A percentile compares a stretch with the other conserved stretches of the same genome.
phyloP scores from a whole-genome alignment of 2,888 invertebrate species.

The Tenthredo scrophulariae region DNA sequence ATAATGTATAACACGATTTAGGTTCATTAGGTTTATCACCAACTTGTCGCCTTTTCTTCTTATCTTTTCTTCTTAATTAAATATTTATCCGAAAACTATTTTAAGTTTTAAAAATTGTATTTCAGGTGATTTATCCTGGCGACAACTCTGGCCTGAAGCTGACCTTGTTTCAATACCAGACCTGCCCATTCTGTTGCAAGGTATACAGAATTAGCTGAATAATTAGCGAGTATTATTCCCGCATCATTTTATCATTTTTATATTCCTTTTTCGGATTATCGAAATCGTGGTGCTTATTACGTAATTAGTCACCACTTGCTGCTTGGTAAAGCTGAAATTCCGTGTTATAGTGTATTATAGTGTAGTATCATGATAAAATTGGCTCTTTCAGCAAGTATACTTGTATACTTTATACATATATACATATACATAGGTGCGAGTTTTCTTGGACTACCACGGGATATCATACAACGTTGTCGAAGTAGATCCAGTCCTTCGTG shows the following conservation, averaged over 20 bases:
- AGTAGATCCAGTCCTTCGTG: conserved; percentile 96
- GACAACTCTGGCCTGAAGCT: conserved; percentile 88
- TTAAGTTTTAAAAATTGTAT: conserved; percentile 60
- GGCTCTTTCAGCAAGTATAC: conserved; percentile 3
- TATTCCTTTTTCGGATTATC: neutral
- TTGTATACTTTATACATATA: neutral
- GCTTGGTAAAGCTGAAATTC: neutral
- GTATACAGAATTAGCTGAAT: conserved; percentile 74
- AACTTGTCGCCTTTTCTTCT: neutral
- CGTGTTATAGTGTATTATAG: neutral
- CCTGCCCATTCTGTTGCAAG: conserved; percentile 99
- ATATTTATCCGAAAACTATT: neutral
- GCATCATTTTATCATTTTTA: neutral
- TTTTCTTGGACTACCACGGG: conserved; percentile 94
- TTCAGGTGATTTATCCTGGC: conserved; percentile 83
- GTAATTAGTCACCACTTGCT: neutral
- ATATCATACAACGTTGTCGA: conserved; percentile 97
- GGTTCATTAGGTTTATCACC: neutral
- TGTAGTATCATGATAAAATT: conserved; percentile 8
- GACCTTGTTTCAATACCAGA: conserved; percentile 96
- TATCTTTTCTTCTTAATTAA: neutral
- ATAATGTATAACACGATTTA: neutral
- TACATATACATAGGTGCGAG: conserved; percentile 79
- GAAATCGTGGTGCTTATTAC: neutral
- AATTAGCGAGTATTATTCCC: neutral